Percentiles rank a stretch among this genome's conserved stretches.
These are phyloP conservation scores for Zalophus californianus DNA, from an alignment of 2,797 vertebrate genomes.

Conservation along the genomic window DNA sequence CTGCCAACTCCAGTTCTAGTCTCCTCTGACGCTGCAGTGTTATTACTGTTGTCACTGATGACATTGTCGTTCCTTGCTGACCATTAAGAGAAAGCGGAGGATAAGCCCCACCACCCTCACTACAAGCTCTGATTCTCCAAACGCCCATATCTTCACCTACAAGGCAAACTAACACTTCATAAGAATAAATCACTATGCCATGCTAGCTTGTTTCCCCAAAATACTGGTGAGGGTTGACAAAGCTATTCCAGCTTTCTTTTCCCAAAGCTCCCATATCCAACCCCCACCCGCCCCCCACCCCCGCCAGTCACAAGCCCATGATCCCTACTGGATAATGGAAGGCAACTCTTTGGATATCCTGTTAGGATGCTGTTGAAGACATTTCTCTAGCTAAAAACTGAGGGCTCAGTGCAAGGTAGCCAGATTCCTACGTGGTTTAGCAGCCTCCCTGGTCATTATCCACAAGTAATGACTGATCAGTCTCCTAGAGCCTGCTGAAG, in stretches of 20 bases:
- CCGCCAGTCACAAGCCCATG: not conserved
- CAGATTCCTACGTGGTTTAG: constrained; percentile 60
- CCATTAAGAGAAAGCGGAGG: not conserved
- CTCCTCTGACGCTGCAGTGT: not conserved
- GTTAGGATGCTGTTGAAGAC: constrained; percentile 75
- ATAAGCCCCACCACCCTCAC: not conserved
- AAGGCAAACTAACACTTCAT: not conserved
- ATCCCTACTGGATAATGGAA: constrained; percentile 74
- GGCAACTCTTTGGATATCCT: constrained; percentile 74
- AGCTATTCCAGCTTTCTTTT: not conserved
- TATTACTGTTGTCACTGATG: not conserved
- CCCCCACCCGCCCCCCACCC: too few relatives aligned
- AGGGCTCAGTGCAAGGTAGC: constrained; percentile 71
- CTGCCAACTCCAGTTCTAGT: not conserved
- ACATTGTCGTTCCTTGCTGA: not conserved
- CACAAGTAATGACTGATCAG: constrained; percentile 74
- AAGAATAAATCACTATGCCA: not conserved
- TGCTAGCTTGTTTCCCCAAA: not conserved
- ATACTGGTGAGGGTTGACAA: not conserved
- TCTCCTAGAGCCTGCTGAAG: constrained; percentile 62
- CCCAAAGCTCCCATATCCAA: not conserved
- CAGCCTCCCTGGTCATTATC: constrained; percentile 69
- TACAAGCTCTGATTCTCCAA: not conserved
- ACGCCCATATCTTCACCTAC: not conserved
- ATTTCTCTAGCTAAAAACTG: constrained; percentile 82